Percentiles rank a stretch among this genome's conserved stretches.
Evolutionary conservation across 2,888 invertebrate genomes (phyloP).

Genomic region (Eupelmus urozonus): DNA sequence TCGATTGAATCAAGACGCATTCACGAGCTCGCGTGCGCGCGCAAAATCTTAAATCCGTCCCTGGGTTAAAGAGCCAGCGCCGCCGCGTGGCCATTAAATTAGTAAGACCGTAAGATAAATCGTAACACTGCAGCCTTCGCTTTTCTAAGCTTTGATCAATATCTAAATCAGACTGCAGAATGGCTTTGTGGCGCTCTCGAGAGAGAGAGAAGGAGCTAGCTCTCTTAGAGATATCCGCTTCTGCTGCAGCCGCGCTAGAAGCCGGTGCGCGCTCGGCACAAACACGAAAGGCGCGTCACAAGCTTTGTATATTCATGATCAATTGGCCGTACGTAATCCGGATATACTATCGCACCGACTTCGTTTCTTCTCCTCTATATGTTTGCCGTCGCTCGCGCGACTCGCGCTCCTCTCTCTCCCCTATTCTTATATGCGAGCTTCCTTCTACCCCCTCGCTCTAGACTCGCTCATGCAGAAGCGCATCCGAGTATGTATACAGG

Average conservation of each 20-base stretch:
- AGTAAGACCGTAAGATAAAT: conserved; percentile 45
- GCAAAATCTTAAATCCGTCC: conserved; percentile 39
- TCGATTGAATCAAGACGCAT: conserved; percentile 42
- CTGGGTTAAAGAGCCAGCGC: conserved; percentile 24
- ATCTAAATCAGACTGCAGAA: conserved; percentile 58
- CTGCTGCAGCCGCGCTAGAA: neutral
- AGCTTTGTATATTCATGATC: conserved; percentile 73
- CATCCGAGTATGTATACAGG: conserved; percentile 65
- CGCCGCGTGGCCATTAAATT: conserved; percentile 37
- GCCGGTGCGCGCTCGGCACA: conserved; percentile 60
- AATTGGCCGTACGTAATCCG: conserved; percentile 76
- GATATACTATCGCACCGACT: conserved; percentile 65
- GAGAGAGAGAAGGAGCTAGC: too few relatives aligned
- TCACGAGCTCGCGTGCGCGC: neutral
- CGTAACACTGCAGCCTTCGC: conserved; percentile 23
- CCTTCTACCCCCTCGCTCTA: conserved; percentile 60
- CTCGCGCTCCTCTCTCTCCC: too few relatives aligned
- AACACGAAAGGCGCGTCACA: conserved; percentile 73
- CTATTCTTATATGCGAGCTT: conserved; percentile 23
- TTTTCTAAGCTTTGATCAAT: conserved; percentile 46
- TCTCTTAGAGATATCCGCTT: neutral
- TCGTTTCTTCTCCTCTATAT: conserved; percentile 56
- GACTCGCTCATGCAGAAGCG: conserved; percentile 73
- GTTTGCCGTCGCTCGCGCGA: too few relatives aligned
- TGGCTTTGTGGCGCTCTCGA: conserved; percentile 54